Evolutionary conservation across 1,140 invertebrate species (phyloP), one percentile per base, ranked within the genome.

Genomic region (Drosophila auraria): DNA sequence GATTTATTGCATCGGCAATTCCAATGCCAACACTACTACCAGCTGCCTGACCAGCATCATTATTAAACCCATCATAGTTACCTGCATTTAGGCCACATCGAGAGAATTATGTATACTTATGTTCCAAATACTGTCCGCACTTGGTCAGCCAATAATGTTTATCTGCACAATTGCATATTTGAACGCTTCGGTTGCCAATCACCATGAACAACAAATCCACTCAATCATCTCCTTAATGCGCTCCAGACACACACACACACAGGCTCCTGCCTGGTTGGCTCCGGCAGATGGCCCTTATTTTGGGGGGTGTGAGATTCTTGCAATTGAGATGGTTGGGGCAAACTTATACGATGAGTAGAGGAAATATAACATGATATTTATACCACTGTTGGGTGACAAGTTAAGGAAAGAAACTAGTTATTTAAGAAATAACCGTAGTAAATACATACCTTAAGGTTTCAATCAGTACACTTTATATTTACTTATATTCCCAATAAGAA

Each of bases 151-250:
- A 70, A 78, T 84, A 81, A 84, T 79, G 75, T 82, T 76, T 78
- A 68, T 82, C 75, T 78, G 63, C 64, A 76, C 77, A 75, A 54
- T 83, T 78, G 83, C 83, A 83, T 87, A 80, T 86, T 76, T 79
- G 79, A 73, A 75, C 72, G 78, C 53, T 80, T 50, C 65, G 62
- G 51, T 59, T 59, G 66, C 65, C 78, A 81, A 74, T 87, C 80
- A 65, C 61, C 62, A 83, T 66, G 71, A 69, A 66, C 80, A 89
- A 65, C 72, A 90, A 89, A 90, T 84, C 84, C 84, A 89, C 84
- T 89, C 84, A 90, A 89, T 89, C 84, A 89, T 89, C 74, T 84
- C 78, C 74, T 72, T 89, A 89, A 89, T 89, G 75, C 74, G 71
- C 75, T 68, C 61, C 59, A 79, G 60, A 64, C 57, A 57, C 65